These are phyloP conservation scores for Indri indri DNA, from an alignment of 2,113 vertebrate genomes.

Conservation along the genomic window DNA sequence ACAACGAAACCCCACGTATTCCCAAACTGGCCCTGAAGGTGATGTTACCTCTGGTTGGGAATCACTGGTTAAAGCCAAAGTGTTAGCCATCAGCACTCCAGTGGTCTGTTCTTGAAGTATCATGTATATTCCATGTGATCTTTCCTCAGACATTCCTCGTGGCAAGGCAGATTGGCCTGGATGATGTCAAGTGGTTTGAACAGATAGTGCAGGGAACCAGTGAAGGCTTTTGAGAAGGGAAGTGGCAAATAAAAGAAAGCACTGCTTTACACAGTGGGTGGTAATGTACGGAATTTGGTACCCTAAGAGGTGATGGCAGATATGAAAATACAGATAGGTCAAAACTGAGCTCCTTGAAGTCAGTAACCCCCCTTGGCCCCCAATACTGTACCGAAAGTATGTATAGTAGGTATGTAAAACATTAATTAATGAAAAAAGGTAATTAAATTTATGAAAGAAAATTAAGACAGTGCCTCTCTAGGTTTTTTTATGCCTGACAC, in stretches of 20 bases:
- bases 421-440: neutral
- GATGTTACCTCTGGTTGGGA: neutral
- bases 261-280: neutral
- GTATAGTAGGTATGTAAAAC: neutral
- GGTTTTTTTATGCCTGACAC: neutral
- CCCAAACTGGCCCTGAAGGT: neutral
- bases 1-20: neutral
- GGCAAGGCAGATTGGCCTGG: neutral
- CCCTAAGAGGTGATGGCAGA: neutral
- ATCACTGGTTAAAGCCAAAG: neutral
- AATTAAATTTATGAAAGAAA: constrained; percentile 11
- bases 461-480: neutral
- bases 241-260: neutral
- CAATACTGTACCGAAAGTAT: neutral
- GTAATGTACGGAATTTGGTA: neutral
- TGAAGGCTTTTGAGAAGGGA: neutral
- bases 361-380: neutral
- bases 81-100: neutral
- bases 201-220: neutral
- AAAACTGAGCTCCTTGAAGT: neutral
- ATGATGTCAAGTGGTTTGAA: neutral
- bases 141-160: neutral
- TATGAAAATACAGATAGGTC: neutral
- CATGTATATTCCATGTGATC: neutral
- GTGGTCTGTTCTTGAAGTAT: neutral